Evolutionary conservation across 2,797 vertebrate species (phyloP).

Genomic region (Brotula barbata): DNA sequence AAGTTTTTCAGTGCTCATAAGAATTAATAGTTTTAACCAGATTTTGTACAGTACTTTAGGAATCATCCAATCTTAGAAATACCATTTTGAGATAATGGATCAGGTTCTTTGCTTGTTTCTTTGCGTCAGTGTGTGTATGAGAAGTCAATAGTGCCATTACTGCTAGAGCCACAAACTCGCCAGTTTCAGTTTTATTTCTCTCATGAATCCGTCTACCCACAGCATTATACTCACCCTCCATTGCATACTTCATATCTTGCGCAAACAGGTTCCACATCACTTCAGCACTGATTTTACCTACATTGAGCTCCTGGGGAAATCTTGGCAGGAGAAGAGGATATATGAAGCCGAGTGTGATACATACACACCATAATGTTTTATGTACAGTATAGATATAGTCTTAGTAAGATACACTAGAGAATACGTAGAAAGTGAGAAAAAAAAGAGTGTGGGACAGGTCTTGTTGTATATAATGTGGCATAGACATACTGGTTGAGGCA

Average conservation of each 20-base stretch:
- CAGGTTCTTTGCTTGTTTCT: too few relatives aligned
- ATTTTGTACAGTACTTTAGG: too few relatives aligned
- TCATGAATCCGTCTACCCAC: background rate
- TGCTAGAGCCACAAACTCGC: background rate
- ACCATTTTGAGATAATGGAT: background rate
- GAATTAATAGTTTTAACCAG: too few relatives aligned
- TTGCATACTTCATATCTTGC: conserved; percentile 99
- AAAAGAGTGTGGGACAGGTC: background rate
- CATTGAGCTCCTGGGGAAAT: conserved; percentile 97
- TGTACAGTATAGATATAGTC: background rate
- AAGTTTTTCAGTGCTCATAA: too few relatives aligned
- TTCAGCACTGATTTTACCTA: conserved; percentile 98
- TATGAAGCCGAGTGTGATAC: conserved; percentile 5
- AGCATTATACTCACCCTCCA: conserved; percentile 88
- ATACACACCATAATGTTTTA: background rate
- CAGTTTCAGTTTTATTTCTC: background rate
- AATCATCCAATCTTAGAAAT: background rate
- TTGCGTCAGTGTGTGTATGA: background rate
- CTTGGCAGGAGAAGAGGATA: conserved; percentile 68
- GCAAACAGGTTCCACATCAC: conserved; percentile 99
- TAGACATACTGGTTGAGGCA: conserved; percentile 95
- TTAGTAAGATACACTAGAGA: background rate
- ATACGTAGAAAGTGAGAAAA: background rate
- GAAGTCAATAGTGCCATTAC: background rate
- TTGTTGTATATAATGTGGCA: background rate